phyloP scores from a whole-genome alignment of 2,888 invertebrate genomes.

The Lucinisca nassula region DNA sequence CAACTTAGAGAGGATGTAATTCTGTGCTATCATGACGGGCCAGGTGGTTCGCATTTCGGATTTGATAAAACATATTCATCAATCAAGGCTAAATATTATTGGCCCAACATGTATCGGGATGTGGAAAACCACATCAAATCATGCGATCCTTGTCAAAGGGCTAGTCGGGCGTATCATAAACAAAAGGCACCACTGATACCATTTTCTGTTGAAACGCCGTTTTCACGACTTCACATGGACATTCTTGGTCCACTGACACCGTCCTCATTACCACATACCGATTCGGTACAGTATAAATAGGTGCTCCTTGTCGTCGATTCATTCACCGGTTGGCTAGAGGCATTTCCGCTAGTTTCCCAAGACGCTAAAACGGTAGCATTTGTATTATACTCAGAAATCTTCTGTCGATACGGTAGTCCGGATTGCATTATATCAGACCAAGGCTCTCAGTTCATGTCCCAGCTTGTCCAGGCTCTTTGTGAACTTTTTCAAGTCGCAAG shows the following conservation, averaged over 20 bases:
- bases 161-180: conserved; percentile 14
- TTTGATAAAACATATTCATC: conserved; percentile 22
- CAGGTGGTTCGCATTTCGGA: conserved; percentile 24
- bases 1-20: conserved; percentile 40
- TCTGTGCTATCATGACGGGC: conserved; percentile 45
- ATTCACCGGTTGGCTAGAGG: conserved; percentile 35
- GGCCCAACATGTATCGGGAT: conserved; percentile 36
- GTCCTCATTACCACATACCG: background rate
- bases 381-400: conserved; percentile 27
- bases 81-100: conserved; percentile 38
- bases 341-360: conserved; percentile 45
- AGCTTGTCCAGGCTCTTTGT: conserved; percentile 45
- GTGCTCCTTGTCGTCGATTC: conserved; percentile 40
- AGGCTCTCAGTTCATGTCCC: conserved; percentile 32
- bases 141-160: conserved; percentile 35
- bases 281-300: conserved; percentile 4
- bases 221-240: conserved; percentile 43
- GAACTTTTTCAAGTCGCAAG: conserved; percentile 41
- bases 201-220: conserved; percentile 21
- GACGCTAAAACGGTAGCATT: conserved; percentile 28
- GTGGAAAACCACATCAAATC: conserved; percentile 19
- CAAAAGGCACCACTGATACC: conserved; percentile 29
- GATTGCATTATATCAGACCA: conserved; percentile 28
- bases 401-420: conserved; percentile 44
- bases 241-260: conserved; percentile 32